Evolutionary conservation across 2,113 vertebrate genomes (phyloP).

Genomic region (Crotalus viridis): DNA sequence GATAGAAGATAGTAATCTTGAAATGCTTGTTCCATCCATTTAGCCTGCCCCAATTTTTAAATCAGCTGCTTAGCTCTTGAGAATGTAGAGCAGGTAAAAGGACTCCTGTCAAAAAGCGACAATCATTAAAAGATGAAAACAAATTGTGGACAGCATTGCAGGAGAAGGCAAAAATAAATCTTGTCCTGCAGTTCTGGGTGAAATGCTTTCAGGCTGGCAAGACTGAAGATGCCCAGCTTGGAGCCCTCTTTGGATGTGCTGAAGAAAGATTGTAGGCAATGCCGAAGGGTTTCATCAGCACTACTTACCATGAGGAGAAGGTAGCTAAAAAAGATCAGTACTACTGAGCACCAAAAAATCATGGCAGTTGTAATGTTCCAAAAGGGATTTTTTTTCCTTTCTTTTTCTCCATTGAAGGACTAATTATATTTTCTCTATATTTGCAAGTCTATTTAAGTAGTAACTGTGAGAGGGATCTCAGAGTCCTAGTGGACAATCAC

Average conservation of each 20-base stretch:
- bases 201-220: not conserved
- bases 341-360: not conserved
- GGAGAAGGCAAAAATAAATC: not conserved
- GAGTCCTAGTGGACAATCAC: no score
- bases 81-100: not conserved
- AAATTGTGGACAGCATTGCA: not conserved
- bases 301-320: not conserved
- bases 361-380: not conserved
- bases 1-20: not conserved
- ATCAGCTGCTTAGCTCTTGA: not conserved
- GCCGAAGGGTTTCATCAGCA: not conserved
- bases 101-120: not conserved
- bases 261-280: not conserved
- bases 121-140: not conserved
- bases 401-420: not conserved
- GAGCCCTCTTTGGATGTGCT: not conserved
- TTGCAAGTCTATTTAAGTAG: no score
- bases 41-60: not conserved
- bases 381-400: not conserved
- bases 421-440: no score
- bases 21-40: not conserved
- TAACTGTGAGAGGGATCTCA: no score
- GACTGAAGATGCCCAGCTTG: not conserved
- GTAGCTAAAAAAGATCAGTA: not conserved
- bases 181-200: not conserved